Evolutionary conservation across 2,888 invertebrate genomes (phyloP), one percentile per base, ranked within the genome.

Genomic region (Arrhopalites spinosus): DNA sequence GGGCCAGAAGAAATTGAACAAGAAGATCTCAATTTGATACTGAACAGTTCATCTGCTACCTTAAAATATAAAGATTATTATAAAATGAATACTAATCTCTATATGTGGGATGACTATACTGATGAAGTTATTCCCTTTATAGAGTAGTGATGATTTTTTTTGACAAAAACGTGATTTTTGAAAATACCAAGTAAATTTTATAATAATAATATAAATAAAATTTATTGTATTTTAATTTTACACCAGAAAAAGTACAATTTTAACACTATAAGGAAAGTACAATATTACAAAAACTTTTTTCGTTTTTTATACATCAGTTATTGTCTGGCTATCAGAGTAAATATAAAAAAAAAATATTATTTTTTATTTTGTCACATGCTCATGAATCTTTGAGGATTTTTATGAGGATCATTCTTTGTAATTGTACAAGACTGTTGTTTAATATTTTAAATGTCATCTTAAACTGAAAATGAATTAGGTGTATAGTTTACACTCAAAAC

Each of bases 91-190:
- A n/a, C 17, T 23, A 23, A 23, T 23, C 23, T 7, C 5, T 43
- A 8, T 43, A 20, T 71, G 8, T 61, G 61, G 61, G 45, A 71
- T 45, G 71, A 71, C 43, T 61, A 23, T 43, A 43, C 11, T 7
- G 30, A 45, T 7, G 30, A 71, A 1, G 20, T 13, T n/a, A 5
- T 43, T 0, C 71, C 61, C 7, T 17, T 71, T 11, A 36, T 45
- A 71, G 1, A 20, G 13, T 59, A 3, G 1, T 27, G 25, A 59
- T 13, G 1, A 20, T 3, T 1, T 23, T n/a, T 1, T n/a, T 20
- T 7, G n/a, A 53, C 23, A 53, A 53, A 53, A 11, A 53, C 20
- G 8, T 23, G 23, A 2, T 47, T 20, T 56, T 56, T 53, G 11
- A 20, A 20, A 20, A 8, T 56, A 1, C 53, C 3, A n/a, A 17